Base-by-base conservation (phyloP, 1,140 invertebrate species). In the Ooceraea biroi region DNA sequence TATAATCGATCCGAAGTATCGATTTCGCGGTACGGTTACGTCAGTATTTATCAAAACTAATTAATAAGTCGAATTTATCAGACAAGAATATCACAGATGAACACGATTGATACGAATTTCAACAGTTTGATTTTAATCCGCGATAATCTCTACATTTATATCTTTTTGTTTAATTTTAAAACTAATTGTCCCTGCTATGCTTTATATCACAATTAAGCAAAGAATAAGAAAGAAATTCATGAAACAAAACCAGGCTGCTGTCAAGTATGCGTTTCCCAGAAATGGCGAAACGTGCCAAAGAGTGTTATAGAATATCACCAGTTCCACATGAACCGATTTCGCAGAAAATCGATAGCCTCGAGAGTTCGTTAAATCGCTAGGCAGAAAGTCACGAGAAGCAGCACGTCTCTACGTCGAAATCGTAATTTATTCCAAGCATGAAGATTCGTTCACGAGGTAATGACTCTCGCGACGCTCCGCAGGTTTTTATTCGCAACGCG, bases 381-480 rank as follows among this genome's bases (percentile, higher is more conserved):
- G 12, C 19, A 66, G 46, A 52, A 60, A 73, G 22, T 73, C 36
- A 61, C 22, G 30, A 22, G 63, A 78, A 60, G 17, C 36, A 60
- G 17, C 36, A 46, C 25, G 14, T 71, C 22, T 44, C 11, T 41
- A 22, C 22, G 11, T 12, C 58, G 82, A 19, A 65, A 66, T 58
- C 52, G 41, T 48, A 27, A 57, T 14, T 69, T 83, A 87, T 87
- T 86, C 84, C n/a, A 11, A 41, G 46, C 72, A 72, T 65, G 72
- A 61, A 66, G 41, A 63, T 46, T 58, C 25, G 25, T 78, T 48
- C 48, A 50, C 72, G 41, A 78, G 44, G 44, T 80, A 71, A 80
- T 69, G 74, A 60, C 55, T 66, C 63, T 36, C 46, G 41, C 22
- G 50, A 48, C 17, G 17, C 2, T 63, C 22, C 30, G n/a, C 19